phyloP scores from a whole-genome alignment of 1,140 invertebrate species.

The Heterodera carotae region DNA sequence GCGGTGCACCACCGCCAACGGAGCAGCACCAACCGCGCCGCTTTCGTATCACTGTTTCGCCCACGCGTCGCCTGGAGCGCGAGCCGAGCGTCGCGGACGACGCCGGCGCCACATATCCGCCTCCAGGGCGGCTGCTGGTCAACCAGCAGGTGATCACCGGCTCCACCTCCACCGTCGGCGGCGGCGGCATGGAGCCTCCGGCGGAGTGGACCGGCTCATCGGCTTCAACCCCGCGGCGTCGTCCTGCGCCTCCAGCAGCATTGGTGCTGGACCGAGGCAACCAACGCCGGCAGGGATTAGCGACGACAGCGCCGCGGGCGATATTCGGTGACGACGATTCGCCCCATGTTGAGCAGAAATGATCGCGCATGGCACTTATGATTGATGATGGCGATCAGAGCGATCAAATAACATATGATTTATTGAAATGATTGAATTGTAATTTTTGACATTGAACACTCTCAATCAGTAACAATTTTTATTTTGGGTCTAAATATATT shows the following conservation, averaged over 20 bases:
- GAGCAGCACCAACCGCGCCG: conserved; percentile 41
- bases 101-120: background rate
- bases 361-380: no score
- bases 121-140: conserved; percentile 41
- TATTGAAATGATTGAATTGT: no score
- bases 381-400: background rate
- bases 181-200: background rate
- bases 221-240: background rate
- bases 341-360: conserved; percentile 38
- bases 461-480: no score
- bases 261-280: background rate
- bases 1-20: conserved; percentile 8
- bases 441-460: no score
- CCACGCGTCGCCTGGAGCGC: conserved; percentile 40
- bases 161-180: conserved; percentile 40
- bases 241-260: no score
- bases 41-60: conserved; percentile 52
- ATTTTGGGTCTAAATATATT: no score
- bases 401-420: no score
- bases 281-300: background rate
- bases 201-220: background rate
- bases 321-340: conserved; percentile 50
- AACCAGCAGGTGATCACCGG: conserved; percentile 52
- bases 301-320: conserved; percentile 30
- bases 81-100: background rate